phyloP scores from a whole-genome alignment of 2,113 vertebrate species.

The Sylvilagus bachmani region DNA sequence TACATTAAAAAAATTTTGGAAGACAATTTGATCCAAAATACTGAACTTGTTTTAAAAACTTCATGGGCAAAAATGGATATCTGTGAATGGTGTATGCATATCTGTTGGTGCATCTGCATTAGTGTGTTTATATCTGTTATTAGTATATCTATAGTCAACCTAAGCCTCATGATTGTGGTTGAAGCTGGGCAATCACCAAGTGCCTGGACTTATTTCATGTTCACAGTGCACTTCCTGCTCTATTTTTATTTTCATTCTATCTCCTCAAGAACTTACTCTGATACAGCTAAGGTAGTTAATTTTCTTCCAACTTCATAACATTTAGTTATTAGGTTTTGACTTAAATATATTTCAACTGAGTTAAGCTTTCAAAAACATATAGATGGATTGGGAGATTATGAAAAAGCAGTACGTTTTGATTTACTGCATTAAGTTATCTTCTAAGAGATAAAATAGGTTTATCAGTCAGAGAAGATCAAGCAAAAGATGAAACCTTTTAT shows the following conservation, averaged over 20 bases:
- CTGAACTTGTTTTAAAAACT: constrained; percentile 1
- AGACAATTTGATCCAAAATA: background rate
- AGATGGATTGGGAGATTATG: background rate
- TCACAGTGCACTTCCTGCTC: background rate
- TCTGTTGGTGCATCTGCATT: too few relatives aligned
- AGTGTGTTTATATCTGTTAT: too few relatives aligned
- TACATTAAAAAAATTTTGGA: background rate
- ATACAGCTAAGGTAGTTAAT: background rate
- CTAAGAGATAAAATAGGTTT: constrained; percentile 42
- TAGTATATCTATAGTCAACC: background rate
- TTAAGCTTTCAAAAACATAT: background rate
- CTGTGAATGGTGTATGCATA: background rate
- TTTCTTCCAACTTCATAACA: background rate
- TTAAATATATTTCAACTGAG: background rate
- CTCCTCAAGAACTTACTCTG: background rate
- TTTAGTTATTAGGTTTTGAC: background rate
- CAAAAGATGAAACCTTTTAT: constrained; percentile 45
- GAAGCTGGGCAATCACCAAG: background rate
- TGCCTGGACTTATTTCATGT: background rate
- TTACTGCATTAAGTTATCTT: constrained; percentile 42
- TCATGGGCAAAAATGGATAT: background rate
- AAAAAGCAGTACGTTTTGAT: background rate
- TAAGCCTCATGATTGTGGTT: background rate
- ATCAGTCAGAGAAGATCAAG: constrained; percentile 44
- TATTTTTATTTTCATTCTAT: background rate